Base-by-base conservation (phyloP, 2,797 vertebrate genomes). In the Lerista edwardsae region DNA sequence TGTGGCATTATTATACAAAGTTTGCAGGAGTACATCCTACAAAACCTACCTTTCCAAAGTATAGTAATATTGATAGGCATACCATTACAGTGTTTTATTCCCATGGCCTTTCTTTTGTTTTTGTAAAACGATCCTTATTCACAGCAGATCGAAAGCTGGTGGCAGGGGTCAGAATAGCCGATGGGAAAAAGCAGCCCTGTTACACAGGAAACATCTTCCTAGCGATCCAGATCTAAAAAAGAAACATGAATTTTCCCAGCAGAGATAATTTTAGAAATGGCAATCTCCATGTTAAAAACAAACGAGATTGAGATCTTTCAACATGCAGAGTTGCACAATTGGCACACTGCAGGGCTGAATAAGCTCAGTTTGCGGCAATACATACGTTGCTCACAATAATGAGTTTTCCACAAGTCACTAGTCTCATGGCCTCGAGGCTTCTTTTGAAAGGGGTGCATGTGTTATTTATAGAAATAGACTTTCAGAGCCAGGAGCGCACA, bases 201-300 rank as follows among this genome's bases (percentile, higher is more conserved):
- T 71, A 71, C 29, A 84, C 79, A 75, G 84, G 59, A 92, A 95
- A 87, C 64, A 80, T 75, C 74, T 34, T 85, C 80, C 61, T 80
- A 72, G 55, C 69, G 89, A 51, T 72, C 41, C 80, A 79, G 39
- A 89, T 73, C 76, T 87, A 89, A 91, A 90, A 78, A 75, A 92
- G 80, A 80, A 90, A 25, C 81, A 79, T 19, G 34, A 34, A 77
- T 75, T 91, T 92, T 89, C 84, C 36, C 84, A 91, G 80, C 68
- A 69, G 87, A 62, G 61, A 23, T 87, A 82, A 87, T 89, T 91
- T 93, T 88, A 86, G 82, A 92, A 90, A 88, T 67, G 84, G 74
- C 39, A 85, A 82, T 80, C 89, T 88, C 19, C 65, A 23, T 34
- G 27, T 12, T 57, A 91, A 36, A 69, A 31, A 72, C 4, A 41